Evolutionary conservation across 92 coral and sea anemone species (phyloP).

Genomic region (Porites divaricata): DNA sequence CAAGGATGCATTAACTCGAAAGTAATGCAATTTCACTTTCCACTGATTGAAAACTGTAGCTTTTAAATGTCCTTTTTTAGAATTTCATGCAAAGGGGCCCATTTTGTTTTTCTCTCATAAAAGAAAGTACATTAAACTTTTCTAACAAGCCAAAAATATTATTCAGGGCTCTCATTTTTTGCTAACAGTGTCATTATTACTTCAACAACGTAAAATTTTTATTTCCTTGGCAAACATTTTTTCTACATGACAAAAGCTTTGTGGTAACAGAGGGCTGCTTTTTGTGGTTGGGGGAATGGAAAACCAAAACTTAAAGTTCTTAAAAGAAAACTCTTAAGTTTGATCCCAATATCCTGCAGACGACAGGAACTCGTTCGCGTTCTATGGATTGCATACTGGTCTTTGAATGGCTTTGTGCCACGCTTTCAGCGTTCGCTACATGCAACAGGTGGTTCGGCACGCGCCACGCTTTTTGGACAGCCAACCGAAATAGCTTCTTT

Average conservation of each 20-base stretch:
- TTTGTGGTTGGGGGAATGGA: background rate
- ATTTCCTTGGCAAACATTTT: conserved; percentile 2
- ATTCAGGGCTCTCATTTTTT: conserved; percentile 4
- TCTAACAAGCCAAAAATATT: background rate
- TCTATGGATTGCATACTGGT: background rate
- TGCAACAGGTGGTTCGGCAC: conserved; percentile 83
- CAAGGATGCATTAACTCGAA: background rate
- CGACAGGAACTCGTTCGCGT: too few relatives aligned
- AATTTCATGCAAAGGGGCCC: too few relatives aligned
- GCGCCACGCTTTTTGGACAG: conserved; percentile 48
- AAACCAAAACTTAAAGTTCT: background rate
- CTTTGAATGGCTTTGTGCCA: conserved; percentile 26
- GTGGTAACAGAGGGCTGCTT: background rate
- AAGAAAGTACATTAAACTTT: background rate
- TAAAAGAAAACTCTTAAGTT: background rate
- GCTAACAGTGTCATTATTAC: conserved; percentile 12
- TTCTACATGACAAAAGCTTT: background rate
- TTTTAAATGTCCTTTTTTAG: background rate
- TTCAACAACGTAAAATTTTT: conserved; percentile 1
- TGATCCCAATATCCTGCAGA: too few relatives aligned
- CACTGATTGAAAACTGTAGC: background rate
- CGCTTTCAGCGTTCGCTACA: conserved; percentile 16
- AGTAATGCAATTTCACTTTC: background rate
- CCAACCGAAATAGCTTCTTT: conserved; percentile 48
- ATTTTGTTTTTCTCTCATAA: background rate